phyloP scores from a whole-genome alignment of 2,113 vertebrate species.

The Sphaerodactylus townsendi region DNA sequence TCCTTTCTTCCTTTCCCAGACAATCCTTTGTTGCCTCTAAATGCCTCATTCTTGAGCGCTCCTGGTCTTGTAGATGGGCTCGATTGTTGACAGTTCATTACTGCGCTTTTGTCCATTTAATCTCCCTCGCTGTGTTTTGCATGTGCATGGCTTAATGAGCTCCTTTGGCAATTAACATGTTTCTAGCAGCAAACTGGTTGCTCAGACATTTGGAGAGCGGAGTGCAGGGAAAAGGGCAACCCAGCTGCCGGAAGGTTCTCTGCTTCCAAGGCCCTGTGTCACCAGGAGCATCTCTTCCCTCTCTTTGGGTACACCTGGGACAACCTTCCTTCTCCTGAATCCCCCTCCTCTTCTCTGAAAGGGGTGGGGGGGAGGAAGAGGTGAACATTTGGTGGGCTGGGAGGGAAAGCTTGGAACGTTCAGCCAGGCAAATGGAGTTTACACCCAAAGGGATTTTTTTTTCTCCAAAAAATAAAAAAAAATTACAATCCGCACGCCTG shows the following conservation, averaged over 20 bases:
- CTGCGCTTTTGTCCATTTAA: conserved; percentile 91
- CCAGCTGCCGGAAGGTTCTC: conserved; percentile 83
- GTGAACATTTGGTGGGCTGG: conserved; percentile 18
- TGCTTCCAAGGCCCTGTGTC: conserved; percentile 74
- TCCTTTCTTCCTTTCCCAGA: conserved; percentile 96
- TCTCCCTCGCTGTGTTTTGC: conserved; percentile 89
- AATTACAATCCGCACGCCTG: conserved; percentile 37
- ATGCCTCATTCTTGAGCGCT: conserved; percentile 95
- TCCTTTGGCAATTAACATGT: conserved; percentile 96
- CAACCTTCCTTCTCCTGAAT: neutral
- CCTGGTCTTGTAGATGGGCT: conserved; percentile 90
- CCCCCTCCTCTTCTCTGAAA: neutral
- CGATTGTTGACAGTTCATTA: conserved; percentile 98
- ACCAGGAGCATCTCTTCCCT: conserved; percentile 33
- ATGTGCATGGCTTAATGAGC: conserved; percentile 94
- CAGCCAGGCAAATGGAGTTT: conserved; percentile 36
- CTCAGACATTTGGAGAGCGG: conserved; percentile 90
- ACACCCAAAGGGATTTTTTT: conserved; percentile 16
- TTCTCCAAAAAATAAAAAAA: neutral
- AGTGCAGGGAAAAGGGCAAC: conserved; percentile 96
- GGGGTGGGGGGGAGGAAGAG: neutral
- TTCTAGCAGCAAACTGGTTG: conserved; percentile 92
- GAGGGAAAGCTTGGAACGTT: conserved; percentile 29
- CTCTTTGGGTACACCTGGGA: conserved; percentile 44
- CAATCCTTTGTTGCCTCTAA: conserved; percentile 95